A percentile compares a stretch with the other conserved stretches of the same genome.
Conservation (phyloP, 1,140 invertebrate genomes). For the Bombus pyrosoma region DNA sequence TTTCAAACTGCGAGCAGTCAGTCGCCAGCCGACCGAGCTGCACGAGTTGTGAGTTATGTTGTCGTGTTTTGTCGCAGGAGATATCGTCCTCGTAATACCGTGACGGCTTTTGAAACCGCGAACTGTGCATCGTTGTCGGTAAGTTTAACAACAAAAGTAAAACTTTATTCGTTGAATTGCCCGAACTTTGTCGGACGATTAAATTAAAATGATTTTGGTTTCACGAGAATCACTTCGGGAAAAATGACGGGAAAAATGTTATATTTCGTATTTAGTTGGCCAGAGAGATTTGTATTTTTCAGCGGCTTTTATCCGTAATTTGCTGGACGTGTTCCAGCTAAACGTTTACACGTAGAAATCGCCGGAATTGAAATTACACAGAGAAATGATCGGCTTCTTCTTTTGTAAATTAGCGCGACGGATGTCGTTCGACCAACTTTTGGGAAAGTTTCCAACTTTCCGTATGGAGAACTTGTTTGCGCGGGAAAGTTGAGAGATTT, state of each 20-base stretch:
- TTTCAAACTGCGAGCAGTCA: constrained; percentile 71
- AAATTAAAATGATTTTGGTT: too few species aligned
- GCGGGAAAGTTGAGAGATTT: neutral
- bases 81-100: neutral
- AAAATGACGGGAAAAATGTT: neutral
- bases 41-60: constrained; percentile 64
- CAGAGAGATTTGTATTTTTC: neutral
- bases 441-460: constrained; percentile 1
- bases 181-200: too few species aligned
- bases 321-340: too few species aligned
- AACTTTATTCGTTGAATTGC: neutral
- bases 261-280: neutral
- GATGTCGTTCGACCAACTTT: neutral
- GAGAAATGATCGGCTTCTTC: too few species aligned
- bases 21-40: constrained; percentile 71
- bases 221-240: neutral
- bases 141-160: neutral
- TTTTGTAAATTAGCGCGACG: neutral
- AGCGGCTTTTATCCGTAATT: neutral
- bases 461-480: neutral
- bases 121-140: constrained; percentile 7
- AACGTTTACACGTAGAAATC: neutral
- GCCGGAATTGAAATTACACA: too few species aligned
- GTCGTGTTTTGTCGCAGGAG: constrained; percentile 10
- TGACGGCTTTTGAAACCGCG: neutral